phyloP scores from a whole-genome alignment of 2,888 invertebrate species.

The Ectemnius lituratus region DNA sequence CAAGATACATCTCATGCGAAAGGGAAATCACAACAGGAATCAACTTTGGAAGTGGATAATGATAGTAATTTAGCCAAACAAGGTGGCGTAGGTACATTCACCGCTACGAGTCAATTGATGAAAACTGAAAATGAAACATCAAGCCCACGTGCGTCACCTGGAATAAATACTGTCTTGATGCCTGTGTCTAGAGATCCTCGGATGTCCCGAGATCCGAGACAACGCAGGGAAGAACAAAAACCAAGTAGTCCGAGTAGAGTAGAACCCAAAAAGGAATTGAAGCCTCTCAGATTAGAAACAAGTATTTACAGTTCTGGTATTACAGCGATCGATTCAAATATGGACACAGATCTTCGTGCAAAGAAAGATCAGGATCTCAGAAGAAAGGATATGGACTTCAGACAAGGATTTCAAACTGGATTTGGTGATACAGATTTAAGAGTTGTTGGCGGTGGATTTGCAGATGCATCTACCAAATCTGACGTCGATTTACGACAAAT shows the following conservation, averaged over 20 bases:
- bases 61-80: conserved; percentile 26
- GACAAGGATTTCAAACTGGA: conserved; percentile 77
- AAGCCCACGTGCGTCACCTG: conserved; percentile 68
- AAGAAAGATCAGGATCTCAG: conserved; percentile 73
- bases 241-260: conserved; percentile 59
- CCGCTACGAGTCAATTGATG: conserved; percentile 28
- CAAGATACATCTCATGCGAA: conserved; percentile 35
- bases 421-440: conserved; percentile 85
- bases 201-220: conserved; percentile 74
- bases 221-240: conserved; percentile 69
- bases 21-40: conserved; percentile 39
- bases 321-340: conserved; percentile 67
- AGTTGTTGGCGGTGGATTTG: conserved; percentile 72
- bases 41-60: conserved; percentile 25
- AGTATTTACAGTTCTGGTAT: conserved; percentile 77
- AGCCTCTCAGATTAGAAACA: conserved; percentile 68
- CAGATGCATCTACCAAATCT: conserved; percentile 71
- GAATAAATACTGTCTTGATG: conserved; percentile 43
- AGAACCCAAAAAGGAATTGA: conserved; percentile 65
- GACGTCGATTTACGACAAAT: conserved; percentile 87
- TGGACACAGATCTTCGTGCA: conserved; percentile 75
- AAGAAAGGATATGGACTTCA: conserved; percentile 79
- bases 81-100: conserved; percentile 8
- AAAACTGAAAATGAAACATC: conserved; percentile 62
- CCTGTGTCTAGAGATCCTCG: conserved; percentile 73